Evolutionary conservation across 2,113 vertebrate genomes (phyloP), one percentile per base, ranked within the genome.

Genomic region (Pteronura brasiliensis): DNA sequence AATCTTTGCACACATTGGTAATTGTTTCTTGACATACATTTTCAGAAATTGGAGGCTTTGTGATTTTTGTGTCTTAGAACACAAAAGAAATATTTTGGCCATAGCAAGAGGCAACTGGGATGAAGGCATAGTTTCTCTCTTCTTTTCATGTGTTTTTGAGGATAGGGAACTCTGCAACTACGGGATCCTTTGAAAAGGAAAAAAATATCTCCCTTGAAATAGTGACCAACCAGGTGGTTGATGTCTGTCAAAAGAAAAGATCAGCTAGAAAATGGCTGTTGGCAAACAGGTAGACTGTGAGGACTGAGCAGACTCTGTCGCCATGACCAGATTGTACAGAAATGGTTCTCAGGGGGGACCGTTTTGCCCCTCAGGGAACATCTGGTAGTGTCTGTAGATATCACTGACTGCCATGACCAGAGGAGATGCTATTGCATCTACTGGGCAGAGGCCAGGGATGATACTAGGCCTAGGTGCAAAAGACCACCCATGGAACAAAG

Each of bases 1-100:
- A 88, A 80, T 7, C 31, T 74, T 82, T 94, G 49, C 31, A 49
- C 39, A 79, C 42, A 61, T 13, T 90, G 61, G 83, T 69, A 69
- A 90, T 97, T 85, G 47, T 85, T 86, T 93, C 27, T 57, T 79
- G 55, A 42, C 74, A 27, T 72, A 34, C 6, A 4, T 65, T 90
- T 27, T 74, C 93, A 44, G 76, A 92, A 88, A 72, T 90, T 49
- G 52, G 52, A 91, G 18, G 49, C n/a, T 52, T 71, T 13, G n/a
- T 67, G 23, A 36, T 72, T 84, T 97, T 92, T 94, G 9, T 61
- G 29, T 91, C n/a, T 72, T 72, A 83, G 82, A 89, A 89, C 36
- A 36, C 15, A 76, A 55, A 20, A 3, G 14, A 77, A 74, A 84
- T 65, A 39, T 34, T 69, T 49, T 93, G 67, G 65, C 6, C 55